Conservation (phyloP, 2,113 vertebrate genomes). For the Opisthocomus hoazin region DNA sequence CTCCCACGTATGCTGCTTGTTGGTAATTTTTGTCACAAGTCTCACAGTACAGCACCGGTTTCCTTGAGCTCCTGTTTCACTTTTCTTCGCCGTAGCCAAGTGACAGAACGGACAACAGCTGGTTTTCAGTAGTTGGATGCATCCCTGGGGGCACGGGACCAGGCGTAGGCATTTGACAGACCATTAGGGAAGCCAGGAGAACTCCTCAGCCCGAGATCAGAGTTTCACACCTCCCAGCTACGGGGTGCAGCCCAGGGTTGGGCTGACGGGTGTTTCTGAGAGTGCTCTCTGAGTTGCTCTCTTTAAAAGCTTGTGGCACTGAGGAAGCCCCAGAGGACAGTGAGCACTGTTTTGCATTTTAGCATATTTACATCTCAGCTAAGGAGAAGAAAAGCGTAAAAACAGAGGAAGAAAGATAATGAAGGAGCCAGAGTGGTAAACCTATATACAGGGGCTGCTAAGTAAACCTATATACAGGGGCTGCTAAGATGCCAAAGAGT, state of each 20-base stretch:
- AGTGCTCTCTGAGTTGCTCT: not conserved
- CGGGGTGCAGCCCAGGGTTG: not conserved
- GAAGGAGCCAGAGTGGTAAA: not conserved
- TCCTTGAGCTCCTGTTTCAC: not conserved
- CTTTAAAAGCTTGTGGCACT: not conserved
- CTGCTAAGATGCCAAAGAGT: not conserved
- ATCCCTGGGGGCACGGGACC: accelerated
- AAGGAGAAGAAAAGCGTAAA: not conserved
- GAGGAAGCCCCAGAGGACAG: not conserved
- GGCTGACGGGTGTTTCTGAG: not conserved
- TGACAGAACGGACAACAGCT: not conserved
- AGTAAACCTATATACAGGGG: not conserved
- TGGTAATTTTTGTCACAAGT: not conserved
- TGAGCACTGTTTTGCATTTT: not conserved
- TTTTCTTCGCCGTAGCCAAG: not conserved
- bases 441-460: not conserved
- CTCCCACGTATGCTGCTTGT: not conserved
- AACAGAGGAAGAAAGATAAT: not conserved
- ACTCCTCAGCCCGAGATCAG: not conserved
- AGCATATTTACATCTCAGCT: not conserved
- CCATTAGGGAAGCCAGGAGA: not conserved
- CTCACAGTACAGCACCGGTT: not conserved
- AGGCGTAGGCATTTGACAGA: not conserved
- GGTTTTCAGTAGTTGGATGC: not conserved
- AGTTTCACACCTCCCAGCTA: not conserved